Conservation (phyloP, 2,797 vertebrate genomes). For the Spheniscus humboldti region DNA sequence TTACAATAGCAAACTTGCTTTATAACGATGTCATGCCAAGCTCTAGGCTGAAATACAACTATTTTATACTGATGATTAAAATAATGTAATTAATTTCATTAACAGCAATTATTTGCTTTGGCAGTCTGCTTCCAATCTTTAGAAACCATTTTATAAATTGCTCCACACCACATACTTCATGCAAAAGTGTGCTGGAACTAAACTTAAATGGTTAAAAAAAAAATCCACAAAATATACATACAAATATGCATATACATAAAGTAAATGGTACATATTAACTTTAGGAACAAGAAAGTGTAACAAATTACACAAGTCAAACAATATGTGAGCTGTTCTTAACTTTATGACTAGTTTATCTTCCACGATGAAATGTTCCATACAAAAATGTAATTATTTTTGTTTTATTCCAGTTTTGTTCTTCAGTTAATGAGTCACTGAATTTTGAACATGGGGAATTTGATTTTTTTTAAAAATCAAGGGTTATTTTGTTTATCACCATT, state of each 20-base stretch:
- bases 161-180: background rate
- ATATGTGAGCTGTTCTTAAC: background rate
- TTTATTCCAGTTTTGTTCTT: background rate
- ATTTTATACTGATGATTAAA: background rate
- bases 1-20: background rate
- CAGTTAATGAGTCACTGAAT: background rate
- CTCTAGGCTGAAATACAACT: background rate
- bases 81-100: background rate
- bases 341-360: background rate
- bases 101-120: background rate
- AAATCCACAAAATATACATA: background rate
- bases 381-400: background rate
- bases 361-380: background rate
- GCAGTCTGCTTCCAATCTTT: background rate
- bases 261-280: background rate
- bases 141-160: background rate
- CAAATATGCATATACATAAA: background rate
- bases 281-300: background rate
- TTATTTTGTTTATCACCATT: background rate
- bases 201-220: background rate
- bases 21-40: background rate
- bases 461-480: background rate
- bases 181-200: background rate
- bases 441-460: background rate
- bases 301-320: background rate